Evolutionary conservation across 2,797 vertebrate genomes (phyloP), one percentile per base, ranked within the genome.

Genomic region (Ceyx erithaca): DNA sequence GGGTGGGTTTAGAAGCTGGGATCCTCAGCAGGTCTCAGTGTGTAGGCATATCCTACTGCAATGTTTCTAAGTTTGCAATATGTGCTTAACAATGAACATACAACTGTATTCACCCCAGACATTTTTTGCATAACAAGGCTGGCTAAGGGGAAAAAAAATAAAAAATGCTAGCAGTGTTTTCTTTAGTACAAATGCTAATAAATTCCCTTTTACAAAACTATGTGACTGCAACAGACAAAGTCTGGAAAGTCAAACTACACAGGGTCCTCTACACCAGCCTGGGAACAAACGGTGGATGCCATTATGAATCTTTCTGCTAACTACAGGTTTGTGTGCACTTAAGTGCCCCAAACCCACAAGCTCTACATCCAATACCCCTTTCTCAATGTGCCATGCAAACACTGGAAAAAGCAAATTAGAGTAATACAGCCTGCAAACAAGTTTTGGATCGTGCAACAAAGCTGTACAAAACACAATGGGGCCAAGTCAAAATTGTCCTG

Each of bases 381-480:
- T 64, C 40, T n/a, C 30, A 48, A 5, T 2, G 12, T n/a, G 41
- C 49, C 31, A 10, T 49, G 67, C 71, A 68, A 89, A 64, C n/a
- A 31, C 1, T 0, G 11, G 55, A 89, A 71, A 87, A 82, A 80
- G 40, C 31, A 70, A 81, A 73, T 80, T 61, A 80, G 0, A 0
- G 62, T 49, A 82, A 76, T 23, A 33, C 14, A n/a, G 48, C 45
- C 69, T 35, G 46, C 57, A 92, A 76, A 57, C 57, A 54, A 48
- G 35, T 70, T 89, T 71, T 67, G 86, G 79, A 81, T 45, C 1
- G 1, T 64, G 67, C 51, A 75, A 80, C 81, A 90, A 85, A 89
- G 16, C 22, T 80, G 58, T 26, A 64, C 40, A 78, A 75, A 68
- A 55, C 28, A 77, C 76, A 85, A 55, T 23, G 79, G 45, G 33